phyloP scores from a whole-genome alignment of 1,140 invertebrate species.

The Subanguina moxae region DNA sequence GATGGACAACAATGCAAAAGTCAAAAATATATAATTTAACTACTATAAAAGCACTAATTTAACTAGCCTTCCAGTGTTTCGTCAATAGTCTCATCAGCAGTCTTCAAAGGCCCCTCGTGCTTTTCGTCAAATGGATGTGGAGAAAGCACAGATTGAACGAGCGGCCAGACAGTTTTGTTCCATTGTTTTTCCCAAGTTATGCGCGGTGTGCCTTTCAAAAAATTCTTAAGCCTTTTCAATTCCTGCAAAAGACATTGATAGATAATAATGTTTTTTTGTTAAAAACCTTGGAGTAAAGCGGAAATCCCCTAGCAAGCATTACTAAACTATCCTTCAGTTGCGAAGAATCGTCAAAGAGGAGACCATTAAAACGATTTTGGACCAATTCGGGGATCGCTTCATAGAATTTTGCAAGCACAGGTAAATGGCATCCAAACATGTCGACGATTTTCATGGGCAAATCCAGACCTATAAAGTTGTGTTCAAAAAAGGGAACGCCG shows the following conservation, averaged over 20 bases:
- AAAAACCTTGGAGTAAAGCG: neutral
- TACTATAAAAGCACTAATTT: too few relatives aligned
- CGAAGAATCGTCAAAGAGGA: constrained; percentile 42
- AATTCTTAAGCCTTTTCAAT: neutral
- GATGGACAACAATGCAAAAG: too few relatives aligned
- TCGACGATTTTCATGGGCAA: constrained; percentile 99
- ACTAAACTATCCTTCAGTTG: constrained; percentile 37
- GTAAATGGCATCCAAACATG: constrained; percentile 94
- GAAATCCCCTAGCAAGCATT: constrained; percentile 46
- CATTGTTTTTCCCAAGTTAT: constrained; percentile 5
- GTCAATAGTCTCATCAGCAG: too few relatives aligned
- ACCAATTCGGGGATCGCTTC: constrained; percentile 51
- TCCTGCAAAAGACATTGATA: neutral
- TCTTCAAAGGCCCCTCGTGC: too few relatives aligned
- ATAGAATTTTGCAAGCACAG: constrained; percentile 65
- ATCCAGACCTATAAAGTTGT: constrained; percentile 67
- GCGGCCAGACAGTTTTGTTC: neutral
- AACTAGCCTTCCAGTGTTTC: too few relatives aligned
- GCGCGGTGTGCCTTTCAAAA: neutral
- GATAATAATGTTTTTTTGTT: neutral
- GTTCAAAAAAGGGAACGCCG: neutral
- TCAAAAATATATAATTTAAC: too few relatives aligned
- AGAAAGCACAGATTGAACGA: neutral
- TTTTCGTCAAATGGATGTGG: neutral
- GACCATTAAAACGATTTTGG: constrained; percentile 42